Evolutionary conservation across 2,888 invertebrate species (phyloP), one percentile per base, ranked within the genome.

Genomic region (Noctua janthina): DNA sequence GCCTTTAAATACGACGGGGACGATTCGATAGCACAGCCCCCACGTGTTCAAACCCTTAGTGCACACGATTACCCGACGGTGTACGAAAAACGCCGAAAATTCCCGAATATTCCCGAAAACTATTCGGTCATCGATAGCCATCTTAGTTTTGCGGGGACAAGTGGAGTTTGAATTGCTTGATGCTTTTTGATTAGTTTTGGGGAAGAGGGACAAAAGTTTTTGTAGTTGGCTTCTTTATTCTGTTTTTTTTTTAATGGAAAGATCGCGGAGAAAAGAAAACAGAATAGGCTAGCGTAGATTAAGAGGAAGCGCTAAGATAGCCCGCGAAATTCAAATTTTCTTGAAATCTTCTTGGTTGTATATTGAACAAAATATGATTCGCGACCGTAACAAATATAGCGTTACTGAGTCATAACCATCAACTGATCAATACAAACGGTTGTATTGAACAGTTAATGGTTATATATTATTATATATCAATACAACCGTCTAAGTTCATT

Each of bases 1-100:
- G 94, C 94, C 95, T 95, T 95, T 95, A 96, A 95, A 95, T 94
- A 95, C 94, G 93, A 92, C 92, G 92, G 93, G 94, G 92, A 92
- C 90, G 93, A 94, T 93, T 93, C 92, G 92, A 94, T 94, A 93
- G 91, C 85, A 49, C 82, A 79, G 73, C 84, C 86, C 89, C 69
- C 88, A 86, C 89, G 86, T 86, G 86, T 84, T 84, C 84, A 82
- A 69, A 88, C 81, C 84, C 80, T 77, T 74, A 87, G 78, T 83
- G 76, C 81, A 78, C 78, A 72, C 79, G 76, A 84, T 62, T 76
- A 66, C 75, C 78, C 68, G 82, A 86, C 43, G 66, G 54, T 87
- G 72, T 78, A 87, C 88, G 89, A 75, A 84, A 84, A 84, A 80
- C 80, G 67, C 84, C 88, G 83, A 88, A 82, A 74, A 49, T 29